Conservation (phyloP, 2,888 invertebrate genomes). For the Leptopterna dolabrata region DNA sequence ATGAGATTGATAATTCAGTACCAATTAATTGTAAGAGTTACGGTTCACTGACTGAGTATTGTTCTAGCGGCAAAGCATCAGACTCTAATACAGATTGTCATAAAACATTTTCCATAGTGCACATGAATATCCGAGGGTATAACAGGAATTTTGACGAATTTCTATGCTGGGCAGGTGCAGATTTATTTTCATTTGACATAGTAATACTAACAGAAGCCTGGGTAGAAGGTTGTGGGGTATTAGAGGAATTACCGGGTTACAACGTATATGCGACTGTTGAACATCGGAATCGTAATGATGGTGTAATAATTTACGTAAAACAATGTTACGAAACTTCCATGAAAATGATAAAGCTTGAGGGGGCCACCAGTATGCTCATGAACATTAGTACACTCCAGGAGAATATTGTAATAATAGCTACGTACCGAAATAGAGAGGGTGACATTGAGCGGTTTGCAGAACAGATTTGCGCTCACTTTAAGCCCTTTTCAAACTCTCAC, state of each 20-base stretch:
- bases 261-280: neutral
- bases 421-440: constrained; percentile 18
- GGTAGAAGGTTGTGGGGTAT: neutral
- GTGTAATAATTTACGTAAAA: no score
- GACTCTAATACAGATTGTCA: neutral
- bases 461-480: constrained; percentile 24
- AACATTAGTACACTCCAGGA: neutral
- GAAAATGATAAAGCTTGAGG: neutral
- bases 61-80: neutral
- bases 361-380: neutral
- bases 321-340: constrained; percentile 18
- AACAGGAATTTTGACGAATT: constrained; percentile 24
- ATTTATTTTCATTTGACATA: constrained; percentile 7
- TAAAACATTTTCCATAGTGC: neutral
- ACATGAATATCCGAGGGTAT: constrained; percentile 23
- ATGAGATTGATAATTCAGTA: constrained; percentile 22
- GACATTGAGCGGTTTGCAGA: constrained; percentile 11
- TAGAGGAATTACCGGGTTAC: neutral
- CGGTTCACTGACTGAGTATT: constrained; percentile 12
- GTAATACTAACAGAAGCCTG: constrained; percentile 23
- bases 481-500: neutral
- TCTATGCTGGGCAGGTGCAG: neutral
- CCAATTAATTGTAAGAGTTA: constrained; percentile 12
- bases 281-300: constrained; percentile 29
- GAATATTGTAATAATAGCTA: no score